Conservation (phyloP, 2,888 invertebrate genomes). For the Lasioglossum zephyrum region DNA sequence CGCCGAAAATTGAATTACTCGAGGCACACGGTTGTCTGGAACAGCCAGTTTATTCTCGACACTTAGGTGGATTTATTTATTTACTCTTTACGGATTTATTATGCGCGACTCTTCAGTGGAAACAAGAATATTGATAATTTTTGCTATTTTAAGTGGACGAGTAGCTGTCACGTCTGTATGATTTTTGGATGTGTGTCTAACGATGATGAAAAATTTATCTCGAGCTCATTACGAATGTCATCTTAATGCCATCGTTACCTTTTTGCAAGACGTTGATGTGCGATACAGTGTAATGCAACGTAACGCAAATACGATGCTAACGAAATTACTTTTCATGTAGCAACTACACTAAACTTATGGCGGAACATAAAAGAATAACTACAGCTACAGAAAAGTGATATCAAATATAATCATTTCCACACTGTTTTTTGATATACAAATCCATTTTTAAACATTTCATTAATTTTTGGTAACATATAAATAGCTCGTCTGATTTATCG, state of each 20-base stretch:
- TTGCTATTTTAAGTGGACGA: background rate
- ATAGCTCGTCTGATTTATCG: background rate
- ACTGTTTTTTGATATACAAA: background rate
- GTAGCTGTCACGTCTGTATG: background rate
- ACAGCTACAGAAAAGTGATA: background rate
- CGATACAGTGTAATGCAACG: background rate
- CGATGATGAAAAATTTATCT: background rate
- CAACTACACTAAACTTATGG: background rate
- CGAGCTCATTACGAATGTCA: background rate
- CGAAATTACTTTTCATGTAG: background rate
- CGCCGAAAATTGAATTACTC: conserved; percentile 1
- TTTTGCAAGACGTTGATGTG: background rate
- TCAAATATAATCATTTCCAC: background rate
- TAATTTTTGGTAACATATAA: background rate
- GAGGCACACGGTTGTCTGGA: background rate
- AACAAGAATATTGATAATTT: background rate
- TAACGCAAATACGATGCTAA: background rate
- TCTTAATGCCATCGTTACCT: background rate
- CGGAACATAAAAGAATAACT: background rate
- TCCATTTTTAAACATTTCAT: background rate
- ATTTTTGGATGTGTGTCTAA: background rate
- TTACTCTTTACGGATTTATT: background rate
- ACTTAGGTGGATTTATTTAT: background rate
- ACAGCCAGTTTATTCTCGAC: background rate
- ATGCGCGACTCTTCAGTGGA: background rate